These are phyloP conservation scores for Gallinago jamesoni DNA, from an alignment of 2,113 vertebrate species.

Conservation along the genomic window DNA sequence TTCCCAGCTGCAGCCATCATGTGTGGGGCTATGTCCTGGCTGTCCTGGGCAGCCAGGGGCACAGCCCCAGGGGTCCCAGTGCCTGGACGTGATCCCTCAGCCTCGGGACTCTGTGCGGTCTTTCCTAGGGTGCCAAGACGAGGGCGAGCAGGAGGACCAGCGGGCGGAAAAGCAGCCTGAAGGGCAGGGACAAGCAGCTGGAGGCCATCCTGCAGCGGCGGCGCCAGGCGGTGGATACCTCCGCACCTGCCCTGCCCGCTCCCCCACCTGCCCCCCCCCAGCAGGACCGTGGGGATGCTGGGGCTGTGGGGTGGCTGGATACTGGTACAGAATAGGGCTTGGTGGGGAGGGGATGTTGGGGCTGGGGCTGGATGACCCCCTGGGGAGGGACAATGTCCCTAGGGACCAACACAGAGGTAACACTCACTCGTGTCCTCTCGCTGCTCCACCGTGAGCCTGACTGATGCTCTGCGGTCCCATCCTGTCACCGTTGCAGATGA, in stretches of 20 bases:
- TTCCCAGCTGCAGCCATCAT: neutral
- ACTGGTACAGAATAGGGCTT: neutral
- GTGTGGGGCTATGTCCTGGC: neutral
- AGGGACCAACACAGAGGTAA: neutral
- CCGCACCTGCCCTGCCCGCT: neutral
- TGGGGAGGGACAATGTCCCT: fast-evolving
- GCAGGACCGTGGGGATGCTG: neutral
- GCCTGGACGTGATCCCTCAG: neutral
- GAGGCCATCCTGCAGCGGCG: conserved; percentile 76
- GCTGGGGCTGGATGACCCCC: neutral
- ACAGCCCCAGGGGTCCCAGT: fast-evolving
- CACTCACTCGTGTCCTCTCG: fast-evolving
- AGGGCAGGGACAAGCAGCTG: conserved; percentile 71
- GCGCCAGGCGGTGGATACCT: conserved; percentile 53
- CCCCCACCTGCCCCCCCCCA: fast-evolving
- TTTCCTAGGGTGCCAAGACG: conserved; percentile 49
- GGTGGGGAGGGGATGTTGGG: neutral
- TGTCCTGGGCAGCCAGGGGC: no score
- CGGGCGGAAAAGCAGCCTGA: conserved; percentile 35
- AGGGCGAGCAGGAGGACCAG: neutral
- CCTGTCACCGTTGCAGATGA: neutral
- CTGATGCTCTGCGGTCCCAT: neutral
- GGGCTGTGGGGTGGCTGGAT: fast-evolving
- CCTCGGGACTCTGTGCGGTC: fast-evolving
- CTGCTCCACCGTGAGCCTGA: neutral